Evolutionary conservation across 2,888 invertebrate species (phyloP).

Genomic region (Netelia fuscicornis): DNA sequence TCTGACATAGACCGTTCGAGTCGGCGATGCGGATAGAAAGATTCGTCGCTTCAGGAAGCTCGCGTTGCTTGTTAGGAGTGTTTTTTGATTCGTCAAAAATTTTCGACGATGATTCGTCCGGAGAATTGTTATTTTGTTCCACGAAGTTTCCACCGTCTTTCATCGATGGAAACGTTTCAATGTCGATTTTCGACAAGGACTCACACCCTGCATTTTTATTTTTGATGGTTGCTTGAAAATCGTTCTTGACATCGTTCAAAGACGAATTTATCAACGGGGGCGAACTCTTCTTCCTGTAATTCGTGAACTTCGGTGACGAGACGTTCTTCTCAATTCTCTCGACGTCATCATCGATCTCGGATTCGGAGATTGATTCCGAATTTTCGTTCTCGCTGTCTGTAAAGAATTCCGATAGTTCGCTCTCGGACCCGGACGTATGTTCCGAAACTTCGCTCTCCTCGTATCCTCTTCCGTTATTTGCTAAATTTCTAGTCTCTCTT

Average conservation of each 20-base stretch:
- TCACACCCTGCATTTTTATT: background rate
- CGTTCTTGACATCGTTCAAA: background rate
- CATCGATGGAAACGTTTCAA: background rate
- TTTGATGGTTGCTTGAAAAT: background rate
- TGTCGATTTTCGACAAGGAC: background rate
- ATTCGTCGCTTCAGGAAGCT: background rate
- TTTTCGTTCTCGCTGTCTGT: background rate
- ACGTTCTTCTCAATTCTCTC: background rate
- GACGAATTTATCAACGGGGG: background rate
- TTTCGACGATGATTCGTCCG: background rate
- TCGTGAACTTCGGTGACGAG: background rate
- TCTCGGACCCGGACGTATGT: background rate
- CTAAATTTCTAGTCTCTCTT: background rate
- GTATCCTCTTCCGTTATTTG: background rate
- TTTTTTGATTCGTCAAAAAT: background rate
- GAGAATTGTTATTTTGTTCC: background rate
- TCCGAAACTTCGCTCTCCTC: background rate
- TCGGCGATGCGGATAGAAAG: background rate
- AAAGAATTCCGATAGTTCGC: background rate
- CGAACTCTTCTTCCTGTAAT: conserved; percentile 18
- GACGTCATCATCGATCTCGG: background rate
- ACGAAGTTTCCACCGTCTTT: background rate
- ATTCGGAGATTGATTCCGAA: background rate
- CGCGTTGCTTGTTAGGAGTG: background rate
- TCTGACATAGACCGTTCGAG: background rate